Percentiles rank a stretch among this genome's conserved stretches.
These are phyloP conservation scores for Thripadectes ignobilis DNA, from an alignment of 2,797 vertebrate species.

Conservation along the genomic window DNA sequence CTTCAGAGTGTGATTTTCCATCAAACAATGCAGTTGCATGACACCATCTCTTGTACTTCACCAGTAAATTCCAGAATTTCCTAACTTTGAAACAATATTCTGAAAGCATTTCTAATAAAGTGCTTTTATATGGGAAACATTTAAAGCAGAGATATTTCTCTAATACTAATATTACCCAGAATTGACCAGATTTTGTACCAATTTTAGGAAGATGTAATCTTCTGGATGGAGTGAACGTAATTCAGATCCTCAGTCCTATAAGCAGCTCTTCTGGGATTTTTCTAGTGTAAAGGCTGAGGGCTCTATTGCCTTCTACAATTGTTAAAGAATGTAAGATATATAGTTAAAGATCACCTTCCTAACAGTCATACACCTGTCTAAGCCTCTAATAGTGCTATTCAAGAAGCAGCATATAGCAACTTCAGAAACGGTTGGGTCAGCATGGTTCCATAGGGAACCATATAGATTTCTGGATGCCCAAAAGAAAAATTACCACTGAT, in stretches of 20 bases:
- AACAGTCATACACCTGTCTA: neutral
- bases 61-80: neutral
- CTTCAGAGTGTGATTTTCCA: neutral
- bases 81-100: neutral
- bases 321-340: neutral
- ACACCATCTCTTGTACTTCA: neutral
- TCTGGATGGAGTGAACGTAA: neutral
- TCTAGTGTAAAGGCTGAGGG: neutral
- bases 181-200: neutral
- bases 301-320: neutral
- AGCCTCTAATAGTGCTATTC: conserved; percentile 15
- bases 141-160: neutral
- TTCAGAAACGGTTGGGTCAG: conserved; percentile 24
- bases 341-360: neutral
- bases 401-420: neutral
- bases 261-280: conserved; percentile 13
- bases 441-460: conserved; percentile 5
- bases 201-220: neutral
- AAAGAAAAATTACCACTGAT: conserved; percentile 17
- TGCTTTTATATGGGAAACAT: neutral
- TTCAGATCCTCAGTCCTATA: neutral
- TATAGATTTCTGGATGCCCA: neutral
- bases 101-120: neutral
- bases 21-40: neutral
- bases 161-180: neutral